Percentiles rank a stretch among this genome's conserved stretches.
These are phyloP conservation scores for Ophion ventricosus DNA, from an alignment of 2,888 invertebrate genomes.

Conservation along the genomic window DNA sequence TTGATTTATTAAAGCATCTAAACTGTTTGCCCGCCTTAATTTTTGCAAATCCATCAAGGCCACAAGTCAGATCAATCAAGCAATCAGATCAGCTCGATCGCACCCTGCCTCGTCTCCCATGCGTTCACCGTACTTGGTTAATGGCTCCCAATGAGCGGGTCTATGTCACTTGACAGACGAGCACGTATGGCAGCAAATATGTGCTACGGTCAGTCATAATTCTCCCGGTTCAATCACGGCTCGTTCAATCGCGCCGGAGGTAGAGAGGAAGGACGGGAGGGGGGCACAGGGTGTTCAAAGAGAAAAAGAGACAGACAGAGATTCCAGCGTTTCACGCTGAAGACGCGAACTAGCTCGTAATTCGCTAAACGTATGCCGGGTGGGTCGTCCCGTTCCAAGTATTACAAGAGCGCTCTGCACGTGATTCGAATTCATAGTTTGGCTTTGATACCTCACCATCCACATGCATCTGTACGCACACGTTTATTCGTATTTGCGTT, in stretches of 20 bases:
- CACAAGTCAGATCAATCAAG: background rate
- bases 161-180: background rate
- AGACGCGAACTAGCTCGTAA: constrained; percentile 62
- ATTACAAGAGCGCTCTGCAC: constrained; percentile 76
- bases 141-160: background rate
- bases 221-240: background rate
- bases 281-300: too few relatives aligned
- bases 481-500: background rate
- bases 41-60: too few relatives aligned
- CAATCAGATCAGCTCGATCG: too few relatives aligned
- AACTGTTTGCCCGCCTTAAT: too few relatives aligned
- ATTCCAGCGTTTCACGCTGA: constrained; percentile 27
- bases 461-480: constrained; percentile 9
- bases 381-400: constrained; percentile 76
- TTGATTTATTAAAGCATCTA: too few relatives aligned
- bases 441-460: constrained; percentile 43
- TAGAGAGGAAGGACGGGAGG: background rate
- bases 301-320: constrained; percentile 4
- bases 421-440: constrained; percentile 73
- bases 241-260: background rate
- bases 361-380: constrained; percentile 69
- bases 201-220: background rate
- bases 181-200: background rate
- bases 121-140: background rate
- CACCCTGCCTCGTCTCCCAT: background rate